Evolutionary conservation across 2,888 invertebrate genomes (phyloP), one percentile per base, ranked within the genome.

Genomic region (Drosophila tripunctata): DNA sequence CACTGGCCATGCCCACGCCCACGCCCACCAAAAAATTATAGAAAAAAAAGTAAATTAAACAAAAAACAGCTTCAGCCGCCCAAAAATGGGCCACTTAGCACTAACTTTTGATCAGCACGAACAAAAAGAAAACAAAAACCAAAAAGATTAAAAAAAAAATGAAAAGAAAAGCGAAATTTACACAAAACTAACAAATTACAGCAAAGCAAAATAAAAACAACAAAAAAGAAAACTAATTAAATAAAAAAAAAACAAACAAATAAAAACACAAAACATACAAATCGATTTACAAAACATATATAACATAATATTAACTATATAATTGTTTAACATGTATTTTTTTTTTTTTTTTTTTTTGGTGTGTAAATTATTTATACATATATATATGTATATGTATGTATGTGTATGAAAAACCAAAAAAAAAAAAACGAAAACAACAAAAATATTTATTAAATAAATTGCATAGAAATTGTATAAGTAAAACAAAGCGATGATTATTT

Each of bases 391-490:
- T 35, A 50, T 47, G 24, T 36, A 60, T 71, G 45, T 55, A 70
- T 65, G 64, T 74, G 52, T 38, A 82, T 83, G 51, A 22, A 51
- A 52, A 31, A 21, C n/a, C 21, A 8, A 33, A 22, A 33, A 4
- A 15, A 30, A 14, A 22, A 22, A 22, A 8, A 10, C 6, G 15
- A 43, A 8, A 33, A 43, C 21, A 41, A 21, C 21, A 71, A 36
- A 48, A 67, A 76, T 81, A 85, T 83, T 74, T 85, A 85, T 78
- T 66, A 64, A 81, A 78, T 60, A 69, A 69, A 82, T 66, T 67
- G 76, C 82, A 82, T 78, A 85, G 74, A 85, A 76, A 79, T 67
- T 71, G 73, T 76, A 67, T 85, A 79, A 75, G 77, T 51, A 61
- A 58, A 63, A 74, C 50, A 51, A 60, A 62, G 45, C 67, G 78